A percentile compares a stretch with the other conserved stretches of the same genome.
phyloP scores from a whole-genome alignment of 2,797 vertebrate genomes.

The Pristis pectinata region DNA sequence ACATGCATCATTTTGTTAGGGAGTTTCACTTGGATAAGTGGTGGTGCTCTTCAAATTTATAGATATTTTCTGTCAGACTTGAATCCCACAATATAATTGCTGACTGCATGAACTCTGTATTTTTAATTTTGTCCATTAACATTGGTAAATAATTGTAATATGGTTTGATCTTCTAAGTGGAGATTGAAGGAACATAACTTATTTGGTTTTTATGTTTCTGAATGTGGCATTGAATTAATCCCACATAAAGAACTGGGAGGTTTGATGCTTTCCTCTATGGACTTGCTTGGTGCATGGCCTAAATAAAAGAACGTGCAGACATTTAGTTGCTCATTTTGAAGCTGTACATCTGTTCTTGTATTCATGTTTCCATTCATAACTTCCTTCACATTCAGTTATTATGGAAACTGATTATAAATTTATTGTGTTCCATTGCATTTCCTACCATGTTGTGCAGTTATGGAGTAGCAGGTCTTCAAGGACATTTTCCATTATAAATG shows the following conservation, averaged over 20 bases:
- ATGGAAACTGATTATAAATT: too few relatives aligned
- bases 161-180: not conserved
- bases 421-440: too few relatives aligned
- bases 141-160: not conserved
- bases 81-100: not conserved
- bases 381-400: too few relatives aligned
- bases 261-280: not conserved
- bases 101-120: not conserved
- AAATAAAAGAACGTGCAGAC: too few relatives aligned
- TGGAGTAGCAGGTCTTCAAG: too few relatives aligned
- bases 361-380: too few relatives aligned
- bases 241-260: not conserved
- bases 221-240: not conserved
- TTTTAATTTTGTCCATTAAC: not conserved
- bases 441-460: too few relatives aligned
- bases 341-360: too few relatives aligned
- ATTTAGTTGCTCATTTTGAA: too few relatives aligned
- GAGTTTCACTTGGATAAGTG: not conserved
- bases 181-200: not conserved
- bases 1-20: not conserved
- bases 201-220: not conserved
- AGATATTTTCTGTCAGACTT: not conserved
- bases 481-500: too few relatives aligned
- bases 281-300: not conserved
- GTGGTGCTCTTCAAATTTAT: not conserved